Evolutionary conservation across 2,113 vertebrate genomes (phyloP), one percentile per base, ranked within the genome.

Genomic region (Phaethornis superciliosus): DNA sequence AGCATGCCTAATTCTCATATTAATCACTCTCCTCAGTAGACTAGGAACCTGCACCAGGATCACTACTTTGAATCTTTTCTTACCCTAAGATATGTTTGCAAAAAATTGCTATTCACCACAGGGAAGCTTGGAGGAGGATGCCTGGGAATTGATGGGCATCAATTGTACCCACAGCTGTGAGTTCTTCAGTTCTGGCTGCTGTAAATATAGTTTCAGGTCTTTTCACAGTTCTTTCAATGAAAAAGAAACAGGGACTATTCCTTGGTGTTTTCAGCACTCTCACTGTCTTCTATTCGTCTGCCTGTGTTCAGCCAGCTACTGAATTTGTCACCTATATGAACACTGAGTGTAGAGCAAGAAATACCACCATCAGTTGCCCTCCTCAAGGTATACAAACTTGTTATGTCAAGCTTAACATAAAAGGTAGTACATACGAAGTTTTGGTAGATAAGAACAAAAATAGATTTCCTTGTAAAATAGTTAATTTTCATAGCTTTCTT

Each of bases 151-250:
- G 85, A 88, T 75, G 76, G 92, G 93, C 88, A 93, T 32, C 75
- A 90, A 91, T 95, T 95, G 94, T 95, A 90, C 71, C 94, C 91
- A 81, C 94, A 95, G 94, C 95, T 95, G 95, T 56, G 91, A 96
- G 89, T 94, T 96, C 95, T 94, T 95, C 93, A 94, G 72, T 81
- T 89, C 95, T 95, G 94, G 91, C 94, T 96, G 82, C 71, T 2
- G 6, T 91, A 89, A 95, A 95, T 6, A 2, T 52, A 85, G 89
- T 89, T 95, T 63, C 82, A 94, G 91, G 89, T 95, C 87, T 95
- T 96, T 95, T 95, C 85, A 89, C 55, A 85, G 67, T 75, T 95
- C 71, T 95, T 95, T 95, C 91, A 91, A 56, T 42, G 81, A 32
- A 82, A 88, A 94, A 95, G 89, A 93, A 95, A 83, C 21, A 37